Percentiles rank a stretch among this genome's conserved stretches.
Conservation (phyloP, 2,888 invertebrate genomes). For the Anodontia alba region DNA sequence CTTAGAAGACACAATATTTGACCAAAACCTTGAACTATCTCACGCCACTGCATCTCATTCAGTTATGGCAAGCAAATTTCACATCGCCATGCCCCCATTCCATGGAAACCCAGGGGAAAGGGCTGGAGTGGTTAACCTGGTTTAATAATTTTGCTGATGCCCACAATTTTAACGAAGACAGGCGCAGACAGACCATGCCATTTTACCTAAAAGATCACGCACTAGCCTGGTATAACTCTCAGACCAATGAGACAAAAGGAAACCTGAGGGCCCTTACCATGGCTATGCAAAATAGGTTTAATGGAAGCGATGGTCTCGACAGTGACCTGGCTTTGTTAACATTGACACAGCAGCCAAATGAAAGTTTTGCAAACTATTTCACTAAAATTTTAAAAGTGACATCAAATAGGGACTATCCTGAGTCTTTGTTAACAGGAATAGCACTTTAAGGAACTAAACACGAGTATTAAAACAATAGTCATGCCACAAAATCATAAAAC, state of each 20-base stretch:
- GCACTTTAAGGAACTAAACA: not conserved
- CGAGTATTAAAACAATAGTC: not conserved
- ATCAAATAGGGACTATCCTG: not conserved
- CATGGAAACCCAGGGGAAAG: not conserved
- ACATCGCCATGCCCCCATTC: constrained; percentile 7
- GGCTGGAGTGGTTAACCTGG: not conserved
- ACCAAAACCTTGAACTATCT: not conserved
- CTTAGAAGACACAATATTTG: not conserved
- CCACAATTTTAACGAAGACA: not conserved
- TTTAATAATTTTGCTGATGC: not conserved
- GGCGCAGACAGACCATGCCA: not conserved
- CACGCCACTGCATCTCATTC: not conserved
- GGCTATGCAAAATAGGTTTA: not conserved
- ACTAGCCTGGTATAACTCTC: not conserved
- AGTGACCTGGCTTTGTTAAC: not conserved
- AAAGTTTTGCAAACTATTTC: not conserved
- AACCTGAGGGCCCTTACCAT: not conserved
- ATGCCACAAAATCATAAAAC: constrained; percentile 5
- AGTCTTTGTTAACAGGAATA: not conserved
- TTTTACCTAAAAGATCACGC: constrained; percentile 4
- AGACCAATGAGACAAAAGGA: not conserved
- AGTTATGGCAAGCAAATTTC: not conserved
- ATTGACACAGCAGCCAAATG: not conserved
- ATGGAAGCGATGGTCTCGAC: constrained; percentile 6
- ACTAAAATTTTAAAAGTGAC: not conserved